A percentile compares a stretch with the other conserved stretches of the same genome.
Evolutionary conservation across 2,113 vertebrate species (phyloP).

Genomic region (Myiozetetes cayanensis): DNA sequence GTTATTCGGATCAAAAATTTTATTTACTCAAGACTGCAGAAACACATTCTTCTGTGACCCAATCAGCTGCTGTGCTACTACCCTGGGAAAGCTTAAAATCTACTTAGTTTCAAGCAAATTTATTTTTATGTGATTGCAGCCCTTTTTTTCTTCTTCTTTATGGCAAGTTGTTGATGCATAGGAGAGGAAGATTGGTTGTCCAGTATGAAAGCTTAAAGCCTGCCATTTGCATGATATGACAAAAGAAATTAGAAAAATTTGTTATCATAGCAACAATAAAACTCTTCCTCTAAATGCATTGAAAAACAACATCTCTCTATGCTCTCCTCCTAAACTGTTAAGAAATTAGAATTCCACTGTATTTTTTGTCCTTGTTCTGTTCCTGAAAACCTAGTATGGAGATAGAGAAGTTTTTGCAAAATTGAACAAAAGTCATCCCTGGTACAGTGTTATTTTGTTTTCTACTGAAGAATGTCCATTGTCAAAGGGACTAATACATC

Average conservation of each 20-base stretch:
- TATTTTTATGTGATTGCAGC: not conserved
- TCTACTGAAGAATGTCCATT: not conserved
- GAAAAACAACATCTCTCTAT: not conserved
- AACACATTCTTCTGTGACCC: not conserved
- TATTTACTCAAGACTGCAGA: not conserved
- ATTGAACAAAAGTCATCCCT: not conserved
- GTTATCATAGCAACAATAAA: conserved; percentile 30
- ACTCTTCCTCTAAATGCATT: not conserved
- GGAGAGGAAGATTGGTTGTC: not conserved
- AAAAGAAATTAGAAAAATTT: not conserved
- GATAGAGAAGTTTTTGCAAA: not conserved
- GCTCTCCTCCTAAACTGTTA: not conserved
- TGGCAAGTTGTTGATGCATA: not conserved
- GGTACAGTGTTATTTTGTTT: not conserved
- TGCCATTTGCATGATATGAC: not conserved
- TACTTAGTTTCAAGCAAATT: not conserved
- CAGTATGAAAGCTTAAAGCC: not conserved
- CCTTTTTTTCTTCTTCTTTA: not conserved
- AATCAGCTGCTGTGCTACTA: not conserved
- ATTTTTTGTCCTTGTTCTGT: not conserved
- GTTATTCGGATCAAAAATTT: not conserved
- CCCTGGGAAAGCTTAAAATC: not conserved
- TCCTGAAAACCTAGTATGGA: not conserved
- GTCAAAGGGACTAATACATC: not conserved
- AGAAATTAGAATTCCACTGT: not conserved